Evolutionary conservation across 2,113 vertebrate genomes (phyloP).

Genomic region (Caloenas nicobarica): DNA sequence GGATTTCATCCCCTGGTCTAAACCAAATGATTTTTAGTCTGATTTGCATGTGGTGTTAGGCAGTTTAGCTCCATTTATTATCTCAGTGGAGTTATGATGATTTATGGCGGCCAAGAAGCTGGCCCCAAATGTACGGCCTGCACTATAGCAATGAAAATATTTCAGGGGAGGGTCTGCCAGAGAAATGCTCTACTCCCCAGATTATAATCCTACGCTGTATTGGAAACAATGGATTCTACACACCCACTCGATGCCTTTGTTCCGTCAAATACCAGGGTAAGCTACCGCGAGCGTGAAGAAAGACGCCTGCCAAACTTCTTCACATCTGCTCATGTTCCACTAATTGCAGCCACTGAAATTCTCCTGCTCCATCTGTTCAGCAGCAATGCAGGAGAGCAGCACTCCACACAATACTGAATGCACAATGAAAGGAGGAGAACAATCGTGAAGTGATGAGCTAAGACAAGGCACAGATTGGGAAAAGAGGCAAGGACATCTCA

Average conservation of each 20-base stretch:
- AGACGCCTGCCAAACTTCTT: background rate
- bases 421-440: background rate
- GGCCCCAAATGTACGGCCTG: background rate
- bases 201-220: background rate
- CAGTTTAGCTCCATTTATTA: background rate
- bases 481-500: background rate
- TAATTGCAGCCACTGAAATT: conserved; percentile 18
- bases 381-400: background rate
- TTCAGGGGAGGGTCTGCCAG: background rate
- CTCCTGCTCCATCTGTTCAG: background rate
- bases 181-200: background rate
- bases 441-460: background rate
- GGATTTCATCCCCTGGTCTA: background rate
- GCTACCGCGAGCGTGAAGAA: background rate
- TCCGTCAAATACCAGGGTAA: background rate
- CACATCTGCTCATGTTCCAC: background rate
- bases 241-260: fast-evolving
- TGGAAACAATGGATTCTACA: background rate
- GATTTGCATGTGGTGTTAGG: background rate
- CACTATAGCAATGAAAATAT: background rate
- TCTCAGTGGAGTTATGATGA: background rate
- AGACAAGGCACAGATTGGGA: background rate
- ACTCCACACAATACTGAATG: background rate
- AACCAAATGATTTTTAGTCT: background rate
- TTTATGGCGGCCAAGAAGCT: background rate